Percentiles rank a stretch among this genome's conserved stretches.
Conservation (phyloP, 2,888 invertebrate species). For the Salticus scenicus region DNA sequence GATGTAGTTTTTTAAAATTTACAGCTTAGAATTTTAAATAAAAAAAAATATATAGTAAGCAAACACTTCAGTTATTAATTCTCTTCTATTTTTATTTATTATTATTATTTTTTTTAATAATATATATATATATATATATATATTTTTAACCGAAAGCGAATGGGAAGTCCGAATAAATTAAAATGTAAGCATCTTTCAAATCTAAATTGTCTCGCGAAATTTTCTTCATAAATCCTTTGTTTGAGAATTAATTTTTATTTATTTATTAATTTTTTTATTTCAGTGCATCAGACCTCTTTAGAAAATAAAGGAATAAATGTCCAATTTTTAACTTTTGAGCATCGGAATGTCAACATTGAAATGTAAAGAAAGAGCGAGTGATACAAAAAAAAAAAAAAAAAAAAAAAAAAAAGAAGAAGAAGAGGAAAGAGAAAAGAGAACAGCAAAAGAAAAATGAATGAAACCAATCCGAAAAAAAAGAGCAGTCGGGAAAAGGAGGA, state of each 20-base stretch:
- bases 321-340: neutral
- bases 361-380: constrained; percentile 1
- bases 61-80: too few relatives aligned
- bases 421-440: neutral
- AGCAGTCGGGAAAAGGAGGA: constrained; percentile 13
- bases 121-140: too few relatives aligned
- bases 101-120: too few relatives aligned
- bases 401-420: neutral
- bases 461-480: constrained; percentile 52
- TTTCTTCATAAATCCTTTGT: neutral
- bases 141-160: too few relatives aligned
- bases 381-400: neutral
- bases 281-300: neutral
- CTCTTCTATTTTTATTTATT: too few relatives aligned
- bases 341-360: neutral
- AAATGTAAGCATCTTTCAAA: neutral
- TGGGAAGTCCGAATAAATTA: neutral
- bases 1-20: too few relatives aligned
- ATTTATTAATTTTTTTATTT: neutral
- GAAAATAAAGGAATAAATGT: constrained; percentile 15
- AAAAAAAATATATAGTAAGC: too few relatives aligned
- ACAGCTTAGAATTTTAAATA: too few relatives aligned
- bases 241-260: neutral
- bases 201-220: neutral
- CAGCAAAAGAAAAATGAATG: neutral